Evolutionary conservation across 2,113 vertebrate genomes (phyloP).

Genomic region (Eubucco bourcierii): DNA sequence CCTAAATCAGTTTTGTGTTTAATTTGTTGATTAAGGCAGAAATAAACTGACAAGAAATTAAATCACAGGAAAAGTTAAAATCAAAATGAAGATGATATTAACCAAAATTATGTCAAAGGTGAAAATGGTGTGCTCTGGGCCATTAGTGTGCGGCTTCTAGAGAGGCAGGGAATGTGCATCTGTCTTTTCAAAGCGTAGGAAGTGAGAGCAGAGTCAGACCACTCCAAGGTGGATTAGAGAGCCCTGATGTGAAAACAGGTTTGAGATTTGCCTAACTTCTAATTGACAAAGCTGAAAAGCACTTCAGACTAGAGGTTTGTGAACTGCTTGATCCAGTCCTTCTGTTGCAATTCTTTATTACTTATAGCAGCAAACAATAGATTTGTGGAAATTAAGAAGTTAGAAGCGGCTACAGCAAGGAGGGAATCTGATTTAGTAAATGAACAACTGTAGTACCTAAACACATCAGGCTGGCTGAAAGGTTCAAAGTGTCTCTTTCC

Average conservation of each 20-base stretch:
- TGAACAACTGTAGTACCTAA: not conserved
- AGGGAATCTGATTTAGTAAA: not conserved
- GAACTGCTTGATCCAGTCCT: not conserved
- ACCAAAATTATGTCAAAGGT: not conserved
- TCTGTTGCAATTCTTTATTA: not conserved
- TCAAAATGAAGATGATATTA: not conserved
- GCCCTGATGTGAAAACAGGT: not conserved
- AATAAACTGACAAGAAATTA: not conserved
- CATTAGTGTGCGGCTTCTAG: not conserved
- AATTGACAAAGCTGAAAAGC: not conserved
- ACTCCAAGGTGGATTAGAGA: not conserved
- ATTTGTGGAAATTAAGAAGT: not conserved
- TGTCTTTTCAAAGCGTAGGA: too few relatives aligned
- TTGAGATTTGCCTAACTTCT: not conserved
- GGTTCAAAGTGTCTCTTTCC: not conserved
- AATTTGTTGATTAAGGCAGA: not conserved
- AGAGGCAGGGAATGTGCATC: not conserved
- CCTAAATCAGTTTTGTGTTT: not conserved
- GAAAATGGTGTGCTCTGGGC: fast-evolving
- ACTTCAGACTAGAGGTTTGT: not conserved
- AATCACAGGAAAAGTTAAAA: not conserved
- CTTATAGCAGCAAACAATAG: not conserved
- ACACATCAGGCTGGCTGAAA: not conserved
- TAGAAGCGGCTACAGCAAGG: not conserved
- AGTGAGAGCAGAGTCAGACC: not conserved